These are phyloP conservation scores for Temnothorax longispinosus DNA, from an alignment of 1,140 invertebrate genomes.

Conservation along the genomic window DNA sequence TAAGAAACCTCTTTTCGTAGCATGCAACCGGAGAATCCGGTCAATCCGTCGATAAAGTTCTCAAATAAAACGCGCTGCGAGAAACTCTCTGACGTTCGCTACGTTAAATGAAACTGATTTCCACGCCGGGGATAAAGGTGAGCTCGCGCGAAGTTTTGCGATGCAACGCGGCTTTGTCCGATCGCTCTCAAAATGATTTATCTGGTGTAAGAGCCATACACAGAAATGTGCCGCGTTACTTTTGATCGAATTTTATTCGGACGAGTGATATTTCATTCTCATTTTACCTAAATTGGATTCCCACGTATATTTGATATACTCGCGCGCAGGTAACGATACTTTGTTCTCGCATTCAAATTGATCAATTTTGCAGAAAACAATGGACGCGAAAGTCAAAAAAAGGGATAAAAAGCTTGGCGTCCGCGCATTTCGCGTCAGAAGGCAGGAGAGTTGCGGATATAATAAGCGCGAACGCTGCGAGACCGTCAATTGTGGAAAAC, in stretches of 20 bases:
- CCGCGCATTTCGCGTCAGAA: not conserved
- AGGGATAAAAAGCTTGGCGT: not conserved
- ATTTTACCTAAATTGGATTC: conserved; percentile 20
- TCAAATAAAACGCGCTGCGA: conserved; percentile 18
- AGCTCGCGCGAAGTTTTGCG: conserved; percentile 15
- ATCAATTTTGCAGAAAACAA: conserved; percentile 21
- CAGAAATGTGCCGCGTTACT: not conserved
- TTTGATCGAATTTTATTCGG: conserved; percentile 33
- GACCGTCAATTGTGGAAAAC: conserved; percentile 36
- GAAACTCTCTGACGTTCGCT: conserved; percentile 18
- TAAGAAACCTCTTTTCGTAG: conserved; percentile 29
- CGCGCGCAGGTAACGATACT: not conserved
- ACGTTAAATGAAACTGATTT: conserved; percentile 55
- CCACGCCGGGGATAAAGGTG: not conserved
- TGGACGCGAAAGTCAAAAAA: not conserved
- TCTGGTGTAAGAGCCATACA: not conserved
- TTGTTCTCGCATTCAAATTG: not conserved
- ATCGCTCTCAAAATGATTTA: conserved; percentile 21
- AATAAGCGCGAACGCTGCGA: conserved; percentile 29
- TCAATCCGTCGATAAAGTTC: conserved; percentile 57
- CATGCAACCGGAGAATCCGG: conserved; percentile 27
- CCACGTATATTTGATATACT: not conserved
- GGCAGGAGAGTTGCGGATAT: not conserved
- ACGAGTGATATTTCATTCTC: not conserved
- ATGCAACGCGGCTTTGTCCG: not conserved